Base-by-base conservation (phyloP, 2,797 vertebrate genomes). In the Loriculus beryllinus region DNA sequence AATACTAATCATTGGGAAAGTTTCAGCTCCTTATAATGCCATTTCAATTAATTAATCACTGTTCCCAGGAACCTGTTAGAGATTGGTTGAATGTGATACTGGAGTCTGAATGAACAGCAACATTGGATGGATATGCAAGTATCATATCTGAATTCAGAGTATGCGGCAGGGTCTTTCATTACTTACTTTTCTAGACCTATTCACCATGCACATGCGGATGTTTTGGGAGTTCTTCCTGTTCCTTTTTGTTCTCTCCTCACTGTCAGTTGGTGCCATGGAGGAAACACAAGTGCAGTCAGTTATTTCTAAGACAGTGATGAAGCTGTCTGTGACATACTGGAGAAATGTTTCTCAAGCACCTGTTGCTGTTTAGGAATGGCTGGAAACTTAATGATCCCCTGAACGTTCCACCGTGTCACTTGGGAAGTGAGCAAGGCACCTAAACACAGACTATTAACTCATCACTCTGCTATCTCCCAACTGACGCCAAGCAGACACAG, bases 321-420 rank as follows among this genome's bases (percentile, higher is more conserved):
- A 96, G 91, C 88, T 88, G 86, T 89, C 92, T 92, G 35, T 92
- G 87, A 85, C 93, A 95, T 93, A 79, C 90, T 96, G 59, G 86
- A 92, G 86, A 90, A 95, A 88, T 28, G 33, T 96, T 95, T 96
- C 78, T 95, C 92, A 35, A 49, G 94, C 97, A 97, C 96, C 97
- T 97, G 97, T 97, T 97, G 88, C 88, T 95, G 59, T 96, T 95
- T 47, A 93, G 93, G 96, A 97, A 97, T 93, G 94, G 72, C 42
- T 95, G 93, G 95, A 97, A 97, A 96, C 87, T 95, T 97, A 97
- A 97, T 96, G 94, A 97, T 70, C 68, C 54, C 57, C 77, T 93
- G 87, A 92, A 95, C 95, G 91, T 96, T 97, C 92, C 70, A 82
- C 82, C 35, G 1, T 77, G 39, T 95, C 88, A 54, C 86, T 96